Evolutionary conservation across 2,888 invertebrate species (phyloP).

Genomic region (Biston stratarius): DNA sequence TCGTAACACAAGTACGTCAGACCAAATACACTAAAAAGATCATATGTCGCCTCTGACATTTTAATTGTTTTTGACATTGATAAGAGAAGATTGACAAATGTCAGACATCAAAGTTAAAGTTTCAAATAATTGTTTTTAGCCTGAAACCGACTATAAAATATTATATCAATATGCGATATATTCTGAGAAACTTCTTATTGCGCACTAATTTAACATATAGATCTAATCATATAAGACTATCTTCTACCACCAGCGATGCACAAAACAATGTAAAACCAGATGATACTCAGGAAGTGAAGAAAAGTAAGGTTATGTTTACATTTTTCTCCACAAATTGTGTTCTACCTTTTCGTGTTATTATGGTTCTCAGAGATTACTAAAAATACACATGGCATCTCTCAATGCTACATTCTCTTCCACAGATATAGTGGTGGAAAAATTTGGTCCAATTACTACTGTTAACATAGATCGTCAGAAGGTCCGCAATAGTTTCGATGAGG

Average conservation of each 20-base stretch:
- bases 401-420: constrained; percentile 39
- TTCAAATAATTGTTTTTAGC: too few species aligned
- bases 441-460: constrained; percentile 90
- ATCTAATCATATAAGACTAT: constrained; percentile 55
- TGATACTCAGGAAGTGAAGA: constrained; percentile 58
- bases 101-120: too few species aligned
- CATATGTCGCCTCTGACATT: too few species aligned
- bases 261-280: constrained; percentile 66
- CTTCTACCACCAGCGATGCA: constrained; percentile 58
- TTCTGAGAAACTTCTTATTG: constrained; percentile 70
- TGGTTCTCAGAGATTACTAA: background rate
- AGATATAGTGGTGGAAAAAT: constrained; percentile 87
- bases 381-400: too few species aligned
- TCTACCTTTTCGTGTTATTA: background rate
- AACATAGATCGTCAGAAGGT: constrained; percentile 95
- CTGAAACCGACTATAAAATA: too few species aligned
- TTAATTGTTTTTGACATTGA: too few species aligned
- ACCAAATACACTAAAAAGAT: too few species aligned
- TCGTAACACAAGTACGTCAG: too few species aligned
- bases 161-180: constrained; percentile 61
- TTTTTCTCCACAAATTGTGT: constrained; percentile 17
- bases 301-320: constrained; percentile 69
- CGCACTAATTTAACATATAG: constrained; percentile 52
- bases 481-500: constrained; percentile 93
- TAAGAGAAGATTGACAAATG: too few species aligned